Base-by-base conservation (phyloP, 2,888 invertebrate genomes). In the Tryphoninae sp. region DNA sequence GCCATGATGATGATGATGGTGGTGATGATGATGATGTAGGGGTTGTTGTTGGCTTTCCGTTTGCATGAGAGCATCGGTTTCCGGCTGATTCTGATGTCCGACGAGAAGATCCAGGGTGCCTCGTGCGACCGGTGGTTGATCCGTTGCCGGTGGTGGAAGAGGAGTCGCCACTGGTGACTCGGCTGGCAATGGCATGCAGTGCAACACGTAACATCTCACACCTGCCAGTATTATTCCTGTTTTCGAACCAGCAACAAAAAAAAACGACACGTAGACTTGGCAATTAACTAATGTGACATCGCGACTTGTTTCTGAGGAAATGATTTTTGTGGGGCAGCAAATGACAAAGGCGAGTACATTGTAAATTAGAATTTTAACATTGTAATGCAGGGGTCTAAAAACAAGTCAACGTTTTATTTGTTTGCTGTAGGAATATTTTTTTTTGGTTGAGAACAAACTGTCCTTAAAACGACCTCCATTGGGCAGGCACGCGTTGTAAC, bases 191-290 rank as follows among this genome's bases (percentile, higher is more conserved):
- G 91, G 89, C 73, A 89, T 85, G 80, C 91, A 91, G 80, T 91
- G 91, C 42, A 91, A 86, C 51, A 91, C 88, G 86, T 91, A 91
- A 82, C 91, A 91, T 84, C 91, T 88, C 8, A 91, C 87, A 16
- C 85, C 90, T 33, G 91, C 91, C 75, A 91, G 82, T 49, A 90
- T 83, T 16, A 91, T 88, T 33, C 91, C 91, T 91, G 78, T 33
- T 33, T 33, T 65, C 33, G n/a, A 19, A n/a, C 16, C 23, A 8
- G 13, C 23, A 8, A 59, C 22, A 23, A 59, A 59, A 58, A 58
- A 23, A 59, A 45, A 45, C 45, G 13, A 45, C 9, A 45, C n/a
- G 33, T 6, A 33, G 33, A 16, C 40, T 65, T 49, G 1, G 0
- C 19, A 49, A 49, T 65, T 26, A 40, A 33, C 16, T 40, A 26